Conservation (phyloP, 2,113 vertebrate species). For the Ameiurus melas region DNA sequence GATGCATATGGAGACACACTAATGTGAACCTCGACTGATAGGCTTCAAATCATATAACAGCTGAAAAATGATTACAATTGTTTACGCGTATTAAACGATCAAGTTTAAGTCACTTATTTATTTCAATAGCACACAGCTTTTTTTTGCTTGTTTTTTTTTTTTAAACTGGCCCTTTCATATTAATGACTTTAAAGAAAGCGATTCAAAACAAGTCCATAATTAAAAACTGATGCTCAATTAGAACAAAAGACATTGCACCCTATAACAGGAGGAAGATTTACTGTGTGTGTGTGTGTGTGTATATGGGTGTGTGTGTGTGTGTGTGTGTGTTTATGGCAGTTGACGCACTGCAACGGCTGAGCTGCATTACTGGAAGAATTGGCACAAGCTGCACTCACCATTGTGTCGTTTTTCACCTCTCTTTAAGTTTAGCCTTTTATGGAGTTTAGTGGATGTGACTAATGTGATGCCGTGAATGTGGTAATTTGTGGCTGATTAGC, state of each 20-base stretch:
- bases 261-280: neutral
- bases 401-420: neutral
- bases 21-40: neutral
- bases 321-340: neutral
- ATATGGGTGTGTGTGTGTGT: no score
- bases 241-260: neutral
- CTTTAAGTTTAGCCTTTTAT: neutral
- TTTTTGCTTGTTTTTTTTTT: neutral
- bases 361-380: neutral
- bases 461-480: neutral
- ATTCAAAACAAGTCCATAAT: neutral
- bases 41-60: neutral
- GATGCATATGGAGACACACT: neutral
- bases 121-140: neutral
- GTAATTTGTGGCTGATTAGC: neutral
- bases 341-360: neutral
- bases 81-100: neutral
- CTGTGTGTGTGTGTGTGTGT: neutral
- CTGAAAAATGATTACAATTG: neutral
- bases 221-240: neutral
- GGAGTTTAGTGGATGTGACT: neutral
- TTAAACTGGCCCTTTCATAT: neutral
- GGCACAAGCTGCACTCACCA: neutral
- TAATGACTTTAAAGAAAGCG: neutral
- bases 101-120: no score